Conservation (phyloP, 1,140 invertebrate genomes). For the Streblospio benedicti region DNA sequence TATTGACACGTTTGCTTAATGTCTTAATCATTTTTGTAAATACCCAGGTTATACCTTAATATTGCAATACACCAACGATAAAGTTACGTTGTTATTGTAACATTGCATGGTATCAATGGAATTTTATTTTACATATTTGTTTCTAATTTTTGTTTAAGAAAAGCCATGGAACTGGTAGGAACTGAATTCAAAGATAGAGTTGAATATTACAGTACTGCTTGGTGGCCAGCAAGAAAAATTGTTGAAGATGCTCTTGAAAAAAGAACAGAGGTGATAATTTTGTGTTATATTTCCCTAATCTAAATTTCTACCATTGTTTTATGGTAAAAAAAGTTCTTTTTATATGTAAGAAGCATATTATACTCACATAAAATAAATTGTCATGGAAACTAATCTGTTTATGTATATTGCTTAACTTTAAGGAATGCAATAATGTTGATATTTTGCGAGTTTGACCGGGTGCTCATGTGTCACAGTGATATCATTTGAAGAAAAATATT, state of each 20-base stretch:
- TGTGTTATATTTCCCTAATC: too few species aligned
- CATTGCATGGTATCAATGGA: too few species aligned
- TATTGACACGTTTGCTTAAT: too few species aligned
- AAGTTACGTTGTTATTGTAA: not conserved
- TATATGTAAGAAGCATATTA: too few species aligned
- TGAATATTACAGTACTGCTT: conserved; percentile 60
- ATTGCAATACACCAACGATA: not conserved
- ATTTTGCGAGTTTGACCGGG: too few species aligned
- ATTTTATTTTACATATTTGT: conserved; percentile 1
- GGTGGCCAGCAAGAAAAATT: conserved; percentile 71
- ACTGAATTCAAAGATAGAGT: conserved; percentile 71
- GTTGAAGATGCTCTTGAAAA: conserved; percentile 64
- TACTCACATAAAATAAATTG: too few species aligned
- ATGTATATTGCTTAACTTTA: conserved; percentile 6
- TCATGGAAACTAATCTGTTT: conserved; percentile 1
- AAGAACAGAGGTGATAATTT: conserved; percentile 52
- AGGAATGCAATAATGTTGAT: conserved; percentile 1
- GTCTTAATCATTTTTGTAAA: too few species aligned
- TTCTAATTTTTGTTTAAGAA: conserved; percentile 21
- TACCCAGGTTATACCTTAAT: not conserved
- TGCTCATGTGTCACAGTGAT: too few species aligned
- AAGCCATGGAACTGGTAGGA: conserved; percentile 70
- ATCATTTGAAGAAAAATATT: too few species aligned
- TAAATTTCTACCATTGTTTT: too few species aligned
- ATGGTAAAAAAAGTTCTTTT: too few species aligned